A percentile compares a stretch with the other conserved stretches of the same genome.
phyloP scores from a whole-genome alignment of 2,797 vertebrate species.

The Macropus fuliginosus region DNA sequence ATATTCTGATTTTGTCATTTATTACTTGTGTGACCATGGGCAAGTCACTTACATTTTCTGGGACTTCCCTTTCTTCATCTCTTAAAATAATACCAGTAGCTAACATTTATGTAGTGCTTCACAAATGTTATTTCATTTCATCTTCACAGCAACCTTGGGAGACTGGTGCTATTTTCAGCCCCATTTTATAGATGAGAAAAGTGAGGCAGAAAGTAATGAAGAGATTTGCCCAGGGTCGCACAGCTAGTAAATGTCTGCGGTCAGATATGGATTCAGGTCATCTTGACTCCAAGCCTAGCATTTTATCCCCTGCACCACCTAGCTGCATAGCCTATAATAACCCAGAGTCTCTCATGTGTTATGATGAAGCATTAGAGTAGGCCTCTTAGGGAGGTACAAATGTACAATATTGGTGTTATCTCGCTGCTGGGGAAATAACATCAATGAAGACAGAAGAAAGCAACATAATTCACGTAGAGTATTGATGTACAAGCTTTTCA shows the following conservation, averaged over 20 bases:
- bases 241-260: not conserved
- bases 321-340: not conserved
- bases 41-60: not conserved
- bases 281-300: not conserved
- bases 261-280: not conserved
- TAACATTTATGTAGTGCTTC: not conserved
- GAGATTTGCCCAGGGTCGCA: not conserved
- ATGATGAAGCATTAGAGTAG: not conserved
- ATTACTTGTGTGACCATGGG: not conserved
- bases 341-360: not conserved
- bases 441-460: conserved; percentile 72
- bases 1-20: not conserved
- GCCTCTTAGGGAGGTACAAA: conserved; percentile 12
- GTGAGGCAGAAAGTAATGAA: not conserved
- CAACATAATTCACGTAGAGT: conserved; percentile 74
- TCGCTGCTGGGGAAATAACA: conserved; percentile 73
- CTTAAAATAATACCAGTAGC: not conserved
- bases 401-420: conserved; percentile 79
- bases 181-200: not conserved
- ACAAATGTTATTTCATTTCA: not conserved
- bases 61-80: not conserved
- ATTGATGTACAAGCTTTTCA: conserved; percentile 72
- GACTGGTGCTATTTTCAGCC: not conserved
- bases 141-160: not conserved
- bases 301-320: not conserved